Evolutionary conservation across 2,113 vertebrate genomes (phyloP), one percentile per base, ranked within the genome.

Genomic region (Pholis gunnellus): DNA sequence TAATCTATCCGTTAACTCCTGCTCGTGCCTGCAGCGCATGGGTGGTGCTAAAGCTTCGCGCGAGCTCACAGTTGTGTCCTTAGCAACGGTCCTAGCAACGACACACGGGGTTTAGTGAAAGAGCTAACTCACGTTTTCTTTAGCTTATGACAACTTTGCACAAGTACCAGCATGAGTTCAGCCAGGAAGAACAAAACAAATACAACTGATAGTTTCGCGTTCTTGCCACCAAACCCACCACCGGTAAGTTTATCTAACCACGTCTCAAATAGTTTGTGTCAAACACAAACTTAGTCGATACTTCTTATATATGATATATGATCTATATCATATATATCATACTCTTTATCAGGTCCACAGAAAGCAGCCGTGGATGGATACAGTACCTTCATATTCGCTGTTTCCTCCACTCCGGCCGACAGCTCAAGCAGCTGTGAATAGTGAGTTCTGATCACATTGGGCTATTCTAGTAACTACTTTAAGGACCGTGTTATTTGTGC

Each of bases 51-150:
- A 50, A 57, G 29, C 25, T 34, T 75, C 65, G 42, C 52, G 74
- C 22, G 72, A 69, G 77, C 27, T 27, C 18, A 22, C 68, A 1
- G 0, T 72, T 79, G 72, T 34, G 65, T 72, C 57, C 90, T 17
- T 91, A 84, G 83, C 75, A 91, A 91, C 90, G 50, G 2, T 20
- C 76, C 3, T 87, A 70, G 84, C 75, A 82, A 88, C 90, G 29
- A 6, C 40, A 56, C 42, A 68, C 29, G 11, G 17, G 15, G 9
- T 75, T 56, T 54, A 5, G n/a, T 56, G 9, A 34, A 29, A 25
- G 22, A n/a, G 57, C 42, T 52, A 13, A 38, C 42, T 38, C 9
- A 29, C 68, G 34, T 67, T 68, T 2, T 59, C 56, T 27, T 78
- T 70, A 71, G 54, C 40, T 67, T 15, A 17, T 52, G 60, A 14